Base-by-base conservation (phyloP, 2,888 invertebrate species). In the Pteria penguin region DNA sequence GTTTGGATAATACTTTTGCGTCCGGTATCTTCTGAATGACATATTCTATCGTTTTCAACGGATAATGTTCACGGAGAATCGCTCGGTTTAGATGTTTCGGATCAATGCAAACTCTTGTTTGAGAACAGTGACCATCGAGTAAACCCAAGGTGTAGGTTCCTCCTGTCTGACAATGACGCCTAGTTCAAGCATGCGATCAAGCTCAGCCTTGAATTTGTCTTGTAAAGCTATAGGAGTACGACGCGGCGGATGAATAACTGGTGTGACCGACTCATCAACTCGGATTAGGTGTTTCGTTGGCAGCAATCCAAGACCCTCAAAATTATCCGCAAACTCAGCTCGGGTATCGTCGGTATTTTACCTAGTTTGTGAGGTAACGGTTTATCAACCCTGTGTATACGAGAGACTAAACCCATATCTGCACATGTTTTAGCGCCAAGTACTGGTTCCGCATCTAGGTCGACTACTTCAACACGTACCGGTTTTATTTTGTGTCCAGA, bases 11-110 rank as follows among this genome's bases (percentile, higher is more conserved):
- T 22, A 79, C 27, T 58, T 72, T 77, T 0, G 79, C 79, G 3
- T 76, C 67, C 29, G 79, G 45, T 2, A 83, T 67, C 26, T 76
- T 24, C 0, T 61, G n/a, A 11, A 81, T 55, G 1, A 83, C 73
- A 31, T 82, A 81, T 26, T 81, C 81, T 22, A 76, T 57, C 29
- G 78, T 79, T 74, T 78, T 81, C 65, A 84, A 54, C n/a, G 77
- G 81, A 63, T 72, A 75, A 22, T 82, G 79, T 72, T 79, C 79
- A n/a, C 79, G 62, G 24, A 72, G 45, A 45, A 83, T 75, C 0
- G 78, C 80, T 65, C 36, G 67, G 32, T 80, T 82, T 18, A 83
- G 60, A 60, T 82, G 75, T 31, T 72, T 58, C 2, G 81, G 76
- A 68, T 83, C 80, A n/a, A 80, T 75, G 33, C 81, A 81, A 8